Base-by-base conservation (phyloP, 2,797 vertebrate species). In the Parauchenoglanis punctatus region DNA sequence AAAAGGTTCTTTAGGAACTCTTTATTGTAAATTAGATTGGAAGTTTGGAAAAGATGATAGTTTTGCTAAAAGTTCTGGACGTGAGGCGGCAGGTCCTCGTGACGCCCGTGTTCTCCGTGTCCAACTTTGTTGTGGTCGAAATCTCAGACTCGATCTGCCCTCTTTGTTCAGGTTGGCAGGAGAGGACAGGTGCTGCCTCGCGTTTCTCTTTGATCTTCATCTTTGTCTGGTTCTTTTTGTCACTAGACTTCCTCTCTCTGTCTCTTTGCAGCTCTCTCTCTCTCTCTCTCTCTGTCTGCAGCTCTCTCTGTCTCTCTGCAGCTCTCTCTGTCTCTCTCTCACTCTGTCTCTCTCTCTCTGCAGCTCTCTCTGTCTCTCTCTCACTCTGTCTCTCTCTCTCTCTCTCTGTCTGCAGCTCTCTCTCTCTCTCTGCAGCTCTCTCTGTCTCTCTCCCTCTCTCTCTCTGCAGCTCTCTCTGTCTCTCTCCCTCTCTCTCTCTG, bases 171-270 rank as follows among this genome's bases (percentile, higher is more conserved):
- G 67, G 67, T 1, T 49, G 54, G 40, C 68, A 25, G 70, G n/a
- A 65, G 78, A 81, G 49, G 72, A 84, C 86, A 83, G 70, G 72
- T 46, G 81, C 8, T 83, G 81, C 11, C 23, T 75, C 81, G 28
- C 46, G 49, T 8, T 46, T 67, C 61, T 44, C 35, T 84, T 84
- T 84, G 72, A 46, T 87, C 49, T 61, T 49, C 7, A 18, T 54
- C 76, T 58, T 85, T 54, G 63, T 3, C 25, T 70, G 68, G 63
- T 49, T 76, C 72, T 85, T 77, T 78, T 56, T 12, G 23, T 83
- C 56, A 4, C 77, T 59, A 4, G n/a, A 4, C 11, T 35, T 59
- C 31, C 20, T 35, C 7, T 20, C 35, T 72, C 68, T 23, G 40
- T 73, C 18, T 73, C 7, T 20, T 5, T 35, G 0, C 61, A 0